phyloP scores from a whole-genome alignment of 1,140 invertebrate species.

The Neodiprion fabricii region DNA sequence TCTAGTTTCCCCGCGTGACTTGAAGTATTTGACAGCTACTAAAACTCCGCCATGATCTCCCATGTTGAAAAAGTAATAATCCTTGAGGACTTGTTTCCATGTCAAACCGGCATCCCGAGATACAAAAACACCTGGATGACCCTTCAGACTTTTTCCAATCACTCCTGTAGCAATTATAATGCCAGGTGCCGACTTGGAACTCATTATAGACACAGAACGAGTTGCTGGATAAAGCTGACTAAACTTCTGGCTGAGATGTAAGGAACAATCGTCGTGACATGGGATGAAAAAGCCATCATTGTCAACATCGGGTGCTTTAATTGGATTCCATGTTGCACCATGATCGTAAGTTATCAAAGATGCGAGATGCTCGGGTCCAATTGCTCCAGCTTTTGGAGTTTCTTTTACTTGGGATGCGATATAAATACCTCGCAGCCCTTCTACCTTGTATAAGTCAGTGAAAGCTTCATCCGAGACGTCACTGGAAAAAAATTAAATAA shows the following conservation, averaged over 20 bases:
- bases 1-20: constrained; percentile 74
- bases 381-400: constrained; percentile 58
- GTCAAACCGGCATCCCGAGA: constrained; percentile 85
- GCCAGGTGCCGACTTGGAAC: constrained; percentile 85
- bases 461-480: constrained; percentile 81
- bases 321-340: constrained; percentile 79
- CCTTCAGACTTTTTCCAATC: constrained; percentile 79
- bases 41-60: constrained; percentile 91
- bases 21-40: constrained; percentile 83
- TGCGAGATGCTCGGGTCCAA: constrained; percentile 76
- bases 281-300: constrained; percentile 69
- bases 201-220: constrained; percentile 81
- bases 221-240: constrained; percentile 81
- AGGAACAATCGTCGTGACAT: constrained; percentile 76
- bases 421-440: constrained; percentile 86
- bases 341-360: constrained; percentile 90
- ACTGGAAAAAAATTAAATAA: constrained; percentile 59
- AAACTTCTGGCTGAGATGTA: constrained; percentile 88
- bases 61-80: constrained; percentile 87
- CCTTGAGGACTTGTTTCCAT: constrained; percentile 83
- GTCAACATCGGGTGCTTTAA: constrained; percentile 73
- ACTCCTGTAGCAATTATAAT: constrained; percentile 87
- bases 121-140: constrained; percentile 81
- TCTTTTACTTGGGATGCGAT: constrained; percentile 83
- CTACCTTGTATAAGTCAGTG: constrained; percentile 88